A percentile compares a stretch with the other conserved stretches of the same genome.
These are phyloP conservation scores for Cantharis rufa DNA, from an alignment of 2,888 invertebrate genomes.

Conservation along the genomic window DNA sequence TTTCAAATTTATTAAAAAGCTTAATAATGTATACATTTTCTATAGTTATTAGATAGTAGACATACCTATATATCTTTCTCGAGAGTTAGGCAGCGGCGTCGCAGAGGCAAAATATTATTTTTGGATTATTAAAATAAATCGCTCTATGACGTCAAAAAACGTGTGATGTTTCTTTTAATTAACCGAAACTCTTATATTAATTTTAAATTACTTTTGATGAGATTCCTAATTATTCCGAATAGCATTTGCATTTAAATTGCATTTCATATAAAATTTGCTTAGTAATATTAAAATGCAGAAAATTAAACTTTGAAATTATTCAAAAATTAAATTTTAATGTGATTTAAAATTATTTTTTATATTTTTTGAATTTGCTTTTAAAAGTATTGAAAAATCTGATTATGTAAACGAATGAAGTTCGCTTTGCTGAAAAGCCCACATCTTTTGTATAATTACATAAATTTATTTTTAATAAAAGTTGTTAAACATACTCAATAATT, in stretches of 20 bases:
- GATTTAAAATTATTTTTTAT: not conserved
- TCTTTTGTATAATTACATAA: not conserved
- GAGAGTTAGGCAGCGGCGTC: too few species aligned
- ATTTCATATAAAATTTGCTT: not conserved
- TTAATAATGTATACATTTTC: not conserved
- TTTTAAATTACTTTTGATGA: not conserved
- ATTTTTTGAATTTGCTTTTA: not conserved
- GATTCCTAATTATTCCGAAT: not conserved
- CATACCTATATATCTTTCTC: too few species aligned
- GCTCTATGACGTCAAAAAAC: too few species aligned
- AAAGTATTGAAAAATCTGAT: not conserved
- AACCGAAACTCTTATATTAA: not conserved
- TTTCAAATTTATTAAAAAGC: not conserved
- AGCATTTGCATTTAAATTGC: not conserved
- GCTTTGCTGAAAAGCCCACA: not conserved
- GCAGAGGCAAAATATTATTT: too few species aligned
- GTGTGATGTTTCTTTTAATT: not conserved
- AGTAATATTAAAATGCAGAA: not conserved
- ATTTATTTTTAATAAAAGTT: slow-evolving; percentile 23
- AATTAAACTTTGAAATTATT: not conserved
- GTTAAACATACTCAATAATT: slow-evolving; percentile 3
- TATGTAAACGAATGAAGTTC: not conserved
- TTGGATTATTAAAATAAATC: too few species aligned
- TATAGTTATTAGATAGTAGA: too few species aligned
- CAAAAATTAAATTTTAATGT: not conserved